Evolutionary conservation across 2,113 vertebrate genomes (phyloP).

Genomic region (Anseranas semipalmata): DNA sequence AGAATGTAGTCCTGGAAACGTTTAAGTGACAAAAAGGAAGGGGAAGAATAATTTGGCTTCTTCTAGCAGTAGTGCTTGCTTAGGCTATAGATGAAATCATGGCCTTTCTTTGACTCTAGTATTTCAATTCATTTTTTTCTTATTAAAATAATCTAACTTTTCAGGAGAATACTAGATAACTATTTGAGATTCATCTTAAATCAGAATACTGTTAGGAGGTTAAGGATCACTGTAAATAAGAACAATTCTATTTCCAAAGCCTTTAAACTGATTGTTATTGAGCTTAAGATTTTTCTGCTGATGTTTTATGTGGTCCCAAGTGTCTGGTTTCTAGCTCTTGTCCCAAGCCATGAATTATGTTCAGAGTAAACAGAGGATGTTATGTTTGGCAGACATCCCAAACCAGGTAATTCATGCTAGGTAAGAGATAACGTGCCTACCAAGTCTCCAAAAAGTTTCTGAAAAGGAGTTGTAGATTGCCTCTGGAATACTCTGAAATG

Average conservation of each 20-base stretch:
- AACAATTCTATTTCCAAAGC: not conserved
- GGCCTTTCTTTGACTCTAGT: not conserved
- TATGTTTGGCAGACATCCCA: not conserved
- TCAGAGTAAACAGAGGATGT: not conserved
- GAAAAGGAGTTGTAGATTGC: not conserved
- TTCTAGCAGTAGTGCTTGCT: not conserved
- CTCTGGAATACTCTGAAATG: not conserved
- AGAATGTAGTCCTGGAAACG: not conserved
- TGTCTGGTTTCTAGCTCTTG: not conserved
- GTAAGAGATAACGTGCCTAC: not conserved
- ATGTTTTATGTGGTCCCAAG: not conserved
- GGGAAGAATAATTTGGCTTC: not conserved
- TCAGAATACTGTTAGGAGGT: not conserved
- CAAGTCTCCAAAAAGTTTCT: not conserved
- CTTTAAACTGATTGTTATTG: not conserved
- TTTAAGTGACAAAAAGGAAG: not conserved
- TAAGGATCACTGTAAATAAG: not conserved
- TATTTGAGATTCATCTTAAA: not conserved
- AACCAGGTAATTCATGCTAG: not conserved
- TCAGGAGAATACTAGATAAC: not conserved
- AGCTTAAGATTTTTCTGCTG: not conserved
- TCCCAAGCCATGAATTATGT: not conserved
- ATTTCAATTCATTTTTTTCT: not conserved
- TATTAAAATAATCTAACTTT: not conserved
- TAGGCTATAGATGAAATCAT: accelerated